phyloP scores from a whole-genome alignment of 2,888 invertebrate genomes.

The Drosophila anceps region DNA sequence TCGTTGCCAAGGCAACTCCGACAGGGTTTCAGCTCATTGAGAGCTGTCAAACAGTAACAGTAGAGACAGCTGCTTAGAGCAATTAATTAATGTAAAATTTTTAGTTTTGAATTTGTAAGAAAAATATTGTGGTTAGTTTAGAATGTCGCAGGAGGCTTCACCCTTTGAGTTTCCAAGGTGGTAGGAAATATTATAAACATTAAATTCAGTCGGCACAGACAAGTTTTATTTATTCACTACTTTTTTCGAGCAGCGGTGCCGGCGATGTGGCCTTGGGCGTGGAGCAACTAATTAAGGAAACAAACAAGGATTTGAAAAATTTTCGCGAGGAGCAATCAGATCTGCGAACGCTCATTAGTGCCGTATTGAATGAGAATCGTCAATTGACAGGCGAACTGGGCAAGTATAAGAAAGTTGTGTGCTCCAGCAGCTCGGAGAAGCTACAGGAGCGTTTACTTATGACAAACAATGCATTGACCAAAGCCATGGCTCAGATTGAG shows the following conservation, averaged over 20 bases:
- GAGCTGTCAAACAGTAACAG: slow-evolving; percentile 52
- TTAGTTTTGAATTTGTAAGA: background rate
- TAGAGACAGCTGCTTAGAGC: slow-evolving; percentile 30
- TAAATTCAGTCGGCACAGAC: background rate
- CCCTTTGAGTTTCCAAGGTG: slow-evolving; percentile 41
- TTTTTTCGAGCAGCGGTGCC: slow-evolving; percentile 33
- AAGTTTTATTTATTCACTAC: background rate
- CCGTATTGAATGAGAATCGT: slow-evolving; percentile 84
- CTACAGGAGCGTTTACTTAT: slow-evolving; percentile 64
- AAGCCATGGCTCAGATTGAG: slow-evolving; percentile 84
- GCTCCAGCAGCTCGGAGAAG: slow-evolving; percentile 37
- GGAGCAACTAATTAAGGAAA: slow-evolving; percentile 75
- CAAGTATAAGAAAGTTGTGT: slow-evolving; percentile 49
- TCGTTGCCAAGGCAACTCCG: slow-evolving; percentile 65
- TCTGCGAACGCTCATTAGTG: slow-evolving; percentile 78
- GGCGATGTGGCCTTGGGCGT: slow-evolving; percentile 66
- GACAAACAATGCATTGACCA: slow-evolving; percentile 81
- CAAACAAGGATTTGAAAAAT: slow-evolving; percentile 74
- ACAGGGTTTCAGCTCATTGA: slow-evolving; percentile 6
- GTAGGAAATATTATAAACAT: background rate
- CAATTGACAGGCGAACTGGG: slow-evolving; percentile 68
- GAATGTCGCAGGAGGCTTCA: slow-evolving; percentile 61
- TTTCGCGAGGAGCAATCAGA: slow-evolving; percentile 80
- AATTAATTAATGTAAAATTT: slow-evolving; percentile 12
- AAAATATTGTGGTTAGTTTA: background rate